Conservation (phyloP, 2,797 vertebrate species). For the Gobio occitaniae region DNA sequence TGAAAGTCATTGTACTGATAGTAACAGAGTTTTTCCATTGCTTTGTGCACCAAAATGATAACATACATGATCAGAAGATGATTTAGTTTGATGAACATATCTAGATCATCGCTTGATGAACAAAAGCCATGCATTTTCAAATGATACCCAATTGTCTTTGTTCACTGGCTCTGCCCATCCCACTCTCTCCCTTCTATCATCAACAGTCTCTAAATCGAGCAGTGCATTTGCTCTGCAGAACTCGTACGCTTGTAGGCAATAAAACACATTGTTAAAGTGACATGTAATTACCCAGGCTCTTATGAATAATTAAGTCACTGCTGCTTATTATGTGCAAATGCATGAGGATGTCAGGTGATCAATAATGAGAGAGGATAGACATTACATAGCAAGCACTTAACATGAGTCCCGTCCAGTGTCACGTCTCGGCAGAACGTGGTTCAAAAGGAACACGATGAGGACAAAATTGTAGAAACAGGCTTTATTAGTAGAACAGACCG, state of each 20-base stretch:
- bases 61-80: conserved; percentile 38
- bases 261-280: conserved; percentile 78
- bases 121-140: conserved; percentile 11
- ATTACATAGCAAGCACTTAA: conserved; percentile 59
- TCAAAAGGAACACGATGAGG: too few relatives aligned
- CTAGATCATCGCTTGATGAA: conserved; percentile 27
- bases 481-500: too few relatives aligned
- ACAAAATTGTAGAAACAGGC: too few relatives aligned
- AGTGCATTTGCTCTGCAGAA: conserved; percentile 50
- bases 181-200: not conserved
- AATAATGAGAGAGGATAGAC: conserved; percentile 71
- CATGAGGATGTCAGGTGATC: conserved; percentile 77
- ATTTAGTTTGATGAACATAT: conserved; percentile 43
- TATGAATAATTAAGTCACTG: conserved; percentile 78
- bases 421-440: too few relatives aligned
- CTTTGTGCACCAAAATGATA: conserved; percentile 33
- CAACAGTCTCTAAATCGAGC: conserved; percentile 27
- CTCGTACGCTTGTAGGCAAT: conserved; percentile 70
- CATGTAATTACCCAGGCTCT: conserved; percentile 75
- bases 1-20: conserved; percentile 4
- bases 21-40: not conserved
- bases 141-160: conserved; percentile 8
- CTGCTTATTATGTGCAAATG: conserved; percentile 75
- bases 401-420: not conserved
- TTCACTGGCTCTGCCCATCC: not conserved